phyloP scores from a whole-genome alignment of 2,888 invertebrate species.

The Gymnoscelis rufifasciata region DNA sequence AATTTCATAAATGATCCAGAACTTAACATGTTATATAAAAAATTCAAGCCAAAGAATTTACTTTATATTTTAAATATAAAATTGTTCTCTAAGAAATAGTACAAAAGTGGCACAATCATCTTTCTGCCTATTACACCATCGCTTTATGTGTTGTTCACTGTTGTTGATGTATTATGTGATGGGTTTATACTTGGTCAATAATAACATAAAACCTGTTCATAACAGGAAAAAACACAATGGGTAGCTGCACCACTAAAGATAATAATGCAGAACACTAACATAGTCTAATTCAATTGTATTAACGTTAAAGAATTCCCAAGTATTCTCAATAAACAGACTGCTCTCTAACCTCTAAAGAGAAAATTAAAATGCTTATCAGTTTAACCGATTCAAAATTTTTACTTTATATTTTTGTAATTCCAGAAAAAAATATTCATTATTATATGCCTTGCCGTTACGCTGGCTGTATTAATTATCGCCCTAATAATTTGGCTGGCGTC shows the following conservation, averaged over 20 bases:
- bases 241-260: background rate
- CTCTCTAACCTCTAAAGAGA: no score
- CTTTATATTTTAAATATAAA: background rate
- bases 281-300: no score
- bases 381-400: background rate
- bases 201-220: no score
- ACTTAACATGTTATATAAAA: no score
- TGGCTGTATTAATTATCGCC: constrained; percentile 87
- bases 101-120: constrained; percentile 1
- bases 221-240: background rate
- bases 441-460: constrained; percentile 88
- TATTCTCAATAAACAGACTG: no score
- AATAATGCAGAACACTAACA: no score
- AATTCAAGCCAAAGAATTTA: no score
- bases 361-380: background rate
- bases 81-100: background rate
- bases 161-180: background rate
- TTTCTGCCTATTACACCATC: background rate
- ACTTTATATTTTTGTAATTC: constrained; percentile 74
- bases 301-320: no score
- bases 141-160: background rate
- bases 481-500: constrained; percentile 67
- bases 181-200: no score
- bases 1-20: no score
- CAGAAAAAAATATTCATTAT: constrained; percentile 94